Conservation (phyloP, 2,888 invertebrate genomes). For the Volucella inflata region DNA sequence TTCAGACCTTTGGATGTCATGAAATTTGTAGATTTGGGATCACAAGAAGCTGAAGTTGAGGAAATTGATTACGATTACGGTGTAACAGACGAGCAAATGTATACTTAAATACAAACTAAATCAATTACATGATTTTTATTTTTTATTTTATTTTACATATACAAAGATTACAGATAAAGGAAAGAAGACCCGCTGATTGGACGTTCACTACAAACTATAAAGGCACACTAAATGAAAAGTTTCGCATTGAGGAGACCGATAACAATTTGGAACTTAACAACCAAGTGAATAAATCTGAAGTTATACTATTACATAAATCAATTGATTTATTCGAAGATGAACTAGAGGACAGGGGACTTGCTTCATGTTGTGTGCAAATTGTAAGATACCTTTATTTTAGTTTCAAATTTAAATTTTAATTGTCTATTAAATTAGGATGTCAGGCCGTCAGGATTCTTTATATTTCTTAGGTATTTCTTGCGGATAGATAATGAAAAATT, state of each 20-base stretch:
- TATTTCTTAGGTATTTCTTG: slow-evolving; percentile 95
- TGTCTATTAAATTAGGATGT: slow-evolving; percentile 90
- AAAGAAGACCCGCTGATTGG: slow-evolving; percentile 97
- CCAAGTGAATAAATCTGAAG: slow-evolving; percentile 91
- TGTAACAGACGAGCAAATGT: slow-evolving; percentile 95
- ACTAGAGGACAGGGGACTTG: slow-evolving; percentile 98
- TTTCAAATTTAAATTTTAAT: slow-evolving; percentile 4
- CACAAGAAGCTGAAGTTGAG: slow-evolving; percentile 91
- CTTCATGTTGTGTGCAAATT: slow-evolving; percentile 95
- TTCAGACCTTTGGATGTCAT: slow-evolving; percentile 97
- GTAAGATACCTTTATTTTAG: slow-evolving; percentile 85
- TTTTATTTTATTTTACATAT: slow-evolving; percentile 84
- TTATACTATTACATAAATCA: slow-evolving; percentile 97
- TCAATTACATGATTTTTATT: background rate
- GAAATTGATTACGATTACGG: slow-evolving; percentile 87
- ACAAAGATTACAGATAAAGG: slow-evolving; percentile 88
- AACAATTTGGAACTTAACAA: slow-evolving; percentile 94
- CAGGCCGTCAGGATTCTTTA: slow-evolving; percentile 97
- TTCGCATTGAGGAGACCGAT: slow-evolving; percentile 87
- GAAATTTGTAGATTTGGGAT: slow-evolving; percentile 89
- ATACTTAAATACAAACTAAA: slow-evolving; percentile 16
- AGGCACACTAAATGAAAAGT: slow-evolving; percentile 89
- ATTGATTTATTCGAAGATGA: slow-evolving; percentile 98
- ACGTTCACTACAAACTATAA: slow-evolving; percentile 97
- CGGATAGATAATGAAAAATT: slow-evolving; percentile 97